Percentiles rank a stretch among this genome's conserved stretches.
Conservation (phyloP, 2,113 vertebrate species). For the Himantopus leucocephalus region DNA sequence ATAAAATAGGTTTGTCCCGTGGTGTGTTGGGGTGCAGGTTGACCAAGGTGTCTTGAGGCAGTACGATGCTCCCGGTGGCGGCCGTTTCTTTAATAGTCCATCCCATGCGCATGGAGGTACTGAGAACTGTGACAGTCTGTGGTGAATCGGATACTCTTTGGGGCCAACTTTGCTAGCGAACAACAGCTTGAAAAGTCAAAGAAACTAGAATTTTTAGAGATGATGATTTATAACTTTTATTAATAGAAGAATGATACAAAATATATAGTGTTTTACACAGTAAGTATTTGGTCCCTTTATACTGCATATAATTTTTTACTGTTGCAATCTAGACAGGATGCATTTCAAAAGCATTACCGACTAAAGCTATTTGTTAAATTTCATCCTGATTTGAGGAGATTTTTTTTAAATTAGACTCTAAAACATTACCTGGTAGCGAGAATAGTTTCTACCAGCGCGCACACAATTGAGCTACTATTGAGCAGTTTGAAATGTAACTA, state of each 20-base stretch:
- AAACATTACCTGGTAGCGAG: not conserved
- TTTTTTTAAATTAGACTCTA: not conserved
- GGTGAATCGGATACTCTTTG: rapidly evolving
- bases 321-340: too few species aligned
- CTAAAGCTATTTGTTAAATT: not conserved
- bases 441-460: not conserved
- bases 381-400: not conserved
- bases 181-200: not conserved
- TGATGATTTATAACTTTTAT: not conserved
- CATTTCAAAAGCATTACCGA: not conserved
- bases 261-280: not conserved
- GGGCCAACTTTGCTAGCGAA: not conserved
- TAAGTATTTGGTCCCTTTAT: not conserved
- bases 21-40: not conserved
- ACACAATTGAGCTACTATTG: not conserved
- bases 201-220: not conserved
- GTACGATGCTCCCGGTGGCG: rapidly evolving
- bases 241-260: not conserved
- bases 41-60: too few species aligned
- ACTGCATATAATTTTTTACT: not conserved
- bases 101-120: not conserved
- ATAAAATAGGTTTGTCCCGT: rapidly evolving
- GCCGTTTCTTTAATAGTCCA: not conserved
- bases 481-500: not conserved
- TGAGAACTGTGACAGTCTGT: not conserved